Evolutionary conservation across 2,113 vertebrate species (phyloP).

Genomic region (Platysteira castanea): DNA sequence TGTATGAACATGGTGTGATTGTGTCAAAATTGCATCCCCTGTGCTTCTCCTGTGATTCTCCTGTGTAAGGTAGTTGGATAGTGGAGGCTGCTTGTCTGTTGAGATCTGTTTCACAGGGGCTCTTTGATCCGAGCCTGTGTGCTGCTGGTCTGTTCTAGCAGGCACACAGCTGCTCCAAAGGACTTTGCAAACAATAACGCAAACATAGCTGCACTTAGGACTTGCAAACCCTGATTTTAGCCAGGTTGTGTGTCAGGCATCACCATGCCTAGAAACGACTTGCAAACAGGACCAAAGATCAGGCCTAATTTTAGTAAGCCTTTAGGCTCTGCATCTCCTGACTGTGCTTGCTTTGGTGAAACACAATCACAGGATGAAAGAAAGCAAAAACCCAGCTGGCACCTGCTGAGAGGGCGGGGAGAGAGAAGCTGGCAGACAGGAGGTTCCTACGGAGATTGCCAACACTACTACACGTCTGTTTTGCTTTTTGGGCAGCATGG

Average conservation of each 20-base stretch:
- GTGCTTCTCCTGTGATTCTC: neutral
- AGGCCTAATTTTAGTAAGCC: conserved; percentile 58
- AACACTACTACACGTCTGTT: conserved; percentile 42
- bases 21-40: neutral
- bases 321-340: neutral
- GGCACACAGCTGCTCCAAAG: neutral
- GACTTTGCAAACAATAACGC: neutral
- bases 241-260: neutral
- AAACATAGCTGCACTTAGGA: conserved; percentile 46
- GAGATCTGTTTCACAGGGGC: neutral
- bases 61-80: neutral
- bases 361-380: conserved; percentile 1
- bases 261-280: neutral
- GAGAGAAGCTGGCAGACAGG: conserved; percentile 44
- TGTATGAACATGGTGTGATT: neutral
- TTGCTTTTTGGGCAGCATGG: conserved; percentile 4
- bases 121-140: neutral
- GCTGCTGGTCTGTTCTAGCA: neutral
- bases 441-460: conserved; percentile 42
- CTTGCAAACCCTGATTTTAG: conserved; percentile 25
- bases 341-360: conserved; percentile 21
- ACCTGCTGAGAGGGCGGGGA: conserved; percentile 39
- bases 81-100: neutral
- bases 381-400: conserved; percentile 47
- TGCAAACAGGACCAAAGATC: conserved; percentile 54